Percentiles rank a stretch among this genome's conserved stretches.
phyloP scores from a whole-genome alignment of 2,797 vertebrate species.

The Sebastes miniatus region DNA sequence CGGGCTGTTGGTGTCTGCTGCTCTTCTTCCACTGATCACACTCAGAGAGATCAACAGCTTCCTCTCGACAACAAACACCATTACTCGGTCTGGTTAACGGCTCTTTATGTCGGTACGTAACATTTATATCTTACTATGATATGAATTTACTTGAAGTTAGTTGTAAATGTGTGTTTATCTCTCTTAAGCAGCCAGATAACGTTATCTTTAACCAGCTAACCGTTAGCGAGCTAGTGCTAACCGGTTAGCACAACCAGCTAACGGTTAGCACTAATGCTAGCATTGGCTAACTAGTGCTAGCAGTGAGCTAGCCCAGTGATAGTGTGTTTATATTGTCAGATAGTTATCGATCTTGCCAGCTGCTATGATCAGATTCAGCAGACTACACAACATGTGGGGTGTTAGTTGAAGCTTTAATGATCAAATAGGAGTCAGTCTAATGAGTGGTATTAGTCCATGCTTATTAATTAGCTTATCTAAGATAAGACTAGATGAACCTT shows the following conservation, averaged over 20 bases:
- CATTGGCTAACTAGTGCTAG: neutral
- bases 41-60: neutral
- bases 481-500: too few relatives aligned
- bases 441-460: neutral
- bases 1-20: too few relatives aligned
- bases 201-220: constrained; percentile 8
- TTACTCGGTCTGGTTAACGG: neutral
- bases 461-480: neutral
- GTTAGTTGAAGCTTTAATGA: neutral
- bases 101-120: constrained; percentile 40
- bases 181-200: neutral
- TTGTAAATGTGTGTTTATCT: neutral
- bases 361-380: neutral
- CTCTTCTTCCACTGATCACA: too few relatives aligned
- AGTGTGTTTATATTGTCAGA: too few relatives aligned
- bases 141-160: too few relatives aligned
- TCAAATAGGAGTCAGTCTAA: neutral
- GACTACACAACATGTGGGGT: neutral
- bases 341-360: neutral
- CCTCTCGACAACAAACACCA: neutral
- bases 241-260: neutral
- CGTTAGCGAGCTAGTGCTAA: constrained; percentile 36
- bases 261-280: constrained; percentile 39
- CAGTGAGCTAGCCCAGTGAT: neutral
- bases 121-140: neutral